phyloP scores from a whole-genome alignment of 2,113 vertebrate species.

The Acanthisitta chloris region DNA sequence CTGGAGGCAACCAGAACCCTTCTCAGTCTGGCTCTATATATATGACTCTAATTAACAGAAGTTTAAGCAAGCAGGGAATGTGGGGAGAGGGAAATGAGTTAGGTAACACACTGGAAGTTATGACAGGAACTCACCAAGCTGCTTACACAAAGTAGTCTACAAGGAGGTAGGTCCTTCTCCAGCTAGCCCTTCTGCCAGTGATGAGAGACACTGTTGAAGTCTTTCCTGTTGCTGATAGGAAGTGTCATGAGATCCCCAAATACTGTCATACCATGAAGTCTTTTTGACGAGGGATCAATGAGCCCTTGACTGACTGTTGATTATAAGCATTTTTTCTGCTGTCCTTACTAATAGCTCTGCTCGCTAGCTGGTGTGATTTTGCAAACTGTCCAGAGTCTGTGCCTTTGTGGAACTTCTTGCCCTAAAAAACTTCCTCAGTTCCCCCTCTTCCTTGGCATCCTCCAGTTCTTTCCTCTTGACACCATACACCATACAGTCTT shows the following conservation, averaged over 20 bases:
- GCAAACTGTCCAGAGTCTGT: neutral
- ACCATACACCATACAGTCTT: no score
- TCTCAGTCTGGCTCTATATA: neutral
- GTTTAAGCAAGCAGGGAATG: neutral
- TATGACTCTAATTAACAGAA: neutral
- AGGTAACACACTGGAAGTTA: neutral
- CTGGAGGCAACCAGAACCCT: neutral
- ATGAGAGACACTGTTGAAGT: neutral
- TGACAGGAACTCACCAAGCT: neutral
- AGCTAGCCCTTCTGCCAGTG: neutral
- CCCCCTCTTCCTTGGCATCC: neutral
- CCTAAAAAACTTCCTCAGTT: neutral
- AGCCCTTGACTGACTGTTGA: neutral
- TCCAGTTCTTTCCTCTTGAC: neutral
- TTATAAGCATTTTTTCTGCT: neutral
- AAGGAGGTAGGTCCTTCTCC: neutral
- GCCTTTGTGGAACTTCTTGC: neutral
- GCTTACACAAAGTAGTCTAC: neutral
- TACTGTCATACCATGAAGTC: neutral
- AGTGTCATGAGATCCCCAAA: neutral
- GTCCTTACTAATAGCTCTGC: neutral
- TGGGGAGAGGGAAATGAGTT: neutral
- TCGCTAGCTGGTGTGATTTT: neutral
- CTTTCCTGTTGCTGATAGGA: neutral
- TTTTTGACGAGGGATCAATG: neutral